phyloP scores from a whole-genome alignment of 1,140 invertebrate species.

The Dinoponera quadriceps region DNA sequence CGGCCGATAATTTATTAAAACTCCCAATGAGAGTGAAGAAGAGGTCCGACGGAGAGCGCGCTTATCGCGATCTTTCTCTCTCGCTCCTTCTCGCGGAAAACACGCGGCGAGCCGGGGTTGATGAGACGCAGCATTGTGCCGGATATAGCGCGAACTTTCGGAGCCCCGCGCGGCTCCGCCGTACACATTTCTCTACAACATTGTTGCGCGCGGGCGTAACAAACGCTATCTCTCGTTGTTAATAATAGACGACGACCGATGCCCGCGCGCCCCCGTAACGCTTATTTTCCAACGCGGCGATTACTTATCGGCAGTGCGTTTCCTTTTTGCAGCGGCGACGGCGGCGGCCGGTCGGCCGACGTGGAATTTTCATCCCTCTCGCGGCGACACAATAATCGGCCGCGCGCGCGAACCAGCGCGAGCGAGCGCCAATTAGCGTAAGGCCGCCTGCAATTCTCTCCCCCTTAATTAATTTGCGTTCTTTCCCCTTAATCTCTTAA shows the following conservation, averaged over 20 bases:
- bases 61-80: slow-evolving; percentile 14
- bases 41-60: not conserved
- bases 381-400: slow-evolving; percentile 27
- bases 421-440: slow-evolving; percentile 28
- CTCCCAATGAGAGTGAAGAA: not conserved
- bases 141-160: slow-evolving; percentile 8
- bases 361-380: slow-evolving; percentile 25
- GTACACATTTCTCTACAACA: too few relatives aligned
- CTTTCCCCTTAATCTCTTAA: not conserved
- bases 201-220: slow-evolving; percentile 43
- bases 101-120: not conserved
- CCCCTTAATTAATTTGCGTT: slow-evolving; percentile 27
- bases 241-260: slow-evolving; percentile 56
- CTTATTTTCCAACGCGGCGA: slow-evolving; percentile 50
- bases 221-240: slow-evolving; percentile 35
- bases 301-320: slow-evolving; percentile 39
- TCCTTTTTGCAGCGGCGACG: slow-evolving; percentile 20
- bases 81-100: slow-evolving; percentile 25
- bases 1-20: not conserved
- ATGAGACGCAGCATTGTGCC: slow-evolving; percentile 32
- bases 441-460: not conserved
- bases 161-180: too few relatives aligned
- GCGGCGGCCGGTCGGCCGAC: slow-evolving; percentile 6
- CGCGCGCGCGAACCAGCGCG: not conserved
- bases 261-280: slow-evolving; percentile 10